These are phyloP conservation scores for Drosophila suboccidentalis DNA, from an alignment of 2,888 invertebrate genomes.

Conservation along the genomic window DNA sequence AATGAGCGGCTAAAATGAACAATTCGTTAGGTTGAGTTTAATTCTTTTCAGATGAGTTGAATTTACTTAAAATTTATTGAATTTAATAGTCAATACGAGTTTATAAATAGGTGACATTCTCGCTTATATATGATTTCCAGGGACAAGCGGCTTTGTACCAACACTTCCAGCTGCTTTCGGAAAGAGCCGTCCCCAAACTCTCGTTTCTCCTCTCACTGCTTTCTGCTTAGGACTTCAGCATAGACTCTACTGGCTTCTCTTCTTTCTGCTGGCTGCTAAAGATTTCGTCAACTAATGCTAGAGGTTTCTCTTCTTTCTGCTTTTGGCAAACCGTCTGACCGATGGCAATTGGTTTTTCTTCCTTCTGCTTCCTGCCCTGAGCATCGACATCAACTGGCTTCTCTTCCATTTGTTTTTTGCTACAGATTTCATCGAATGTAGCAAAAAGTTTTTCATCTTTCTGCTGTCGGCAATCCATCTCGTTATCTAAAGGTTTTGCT, in stretches of 20 bases:
- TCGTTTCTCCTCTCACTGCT: not conserved
- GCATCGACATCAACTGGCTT: not conserved
- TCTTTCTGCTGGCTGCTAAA: too few species aligned
- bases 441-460: too few species aligned
- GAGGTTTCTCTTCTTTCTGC: conserved; percentile 4
- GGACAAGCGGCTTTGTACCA: not conserved
- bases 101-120: not conserved
- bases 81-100: not conserved
- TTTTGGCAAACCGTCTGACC: not conserved
- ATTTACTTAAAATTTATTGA: too few species aligned
- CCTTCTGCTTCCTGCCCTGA: not conserved
- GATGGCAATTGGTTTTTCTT: not conserved
- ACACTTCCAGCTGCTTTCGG: not conserved
- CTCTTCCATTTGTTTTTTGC: too few species aligned
- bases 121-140: not conserved
- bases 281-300: too few species aligned
- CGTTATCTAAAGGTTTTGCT: too few species aligned
- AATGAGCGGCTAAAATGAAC: too few species aligned
- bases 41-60: too few species aligned
- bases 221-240: not conserved
- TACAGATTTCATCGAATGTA: too few species aligned
- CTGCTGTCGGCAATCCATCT: too few species aligned
- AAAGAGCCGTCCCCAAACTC: not conserved
- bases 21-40: too few species aligned
- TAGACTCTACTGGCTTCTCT: not conserved